Evolutionary conservation across 2,113 vertebrate genomes (phyloP).

Genomic region (Chlorocebus sabaeus): DNA sequence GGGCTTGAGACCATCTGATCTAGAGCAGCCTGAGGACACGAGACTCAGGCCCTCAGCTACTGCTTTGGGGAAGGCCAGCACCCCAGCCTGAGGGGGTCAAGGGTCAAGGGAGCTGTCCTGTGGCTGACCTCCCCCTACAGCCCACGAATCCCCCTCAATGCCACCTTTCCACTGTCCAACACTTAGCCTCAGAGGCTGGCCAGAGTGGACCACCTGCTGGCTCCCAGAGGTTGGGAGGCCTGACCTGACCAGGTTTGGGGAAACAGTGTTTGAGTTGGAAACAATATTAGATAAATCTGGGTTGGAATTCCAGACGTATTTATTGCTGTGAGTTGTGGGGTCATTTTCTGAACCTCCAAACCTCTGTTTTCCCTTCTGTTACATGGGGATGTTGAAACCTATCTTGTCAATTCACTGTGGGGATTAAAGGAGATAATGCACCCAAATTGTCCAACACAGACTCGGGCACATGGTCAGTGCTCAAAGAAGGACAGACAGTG

Average conservation of each 20-base stretch:
- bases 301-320: background rate
- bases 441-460: background rate
- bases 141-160: rapidly evolving
- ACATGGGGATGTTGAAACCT: background rate
- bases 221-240: background rate
- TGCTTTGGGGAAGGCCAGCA: rapidly evolving
- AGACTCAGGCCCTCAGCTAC: background rate
- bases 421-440: background rate
- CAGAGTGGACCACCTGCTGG: no score
- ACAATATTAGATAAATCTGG: background rate
- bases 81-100: background rate
- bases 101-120: background rate
- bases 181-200: background rate
- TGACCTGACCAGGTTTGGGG: background rate
- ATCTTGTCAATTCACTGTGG: background rate
- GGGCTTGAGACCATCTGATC: rapidly evolving
- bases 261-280: background rate
- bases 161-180: background rate
- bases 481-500: background rate
- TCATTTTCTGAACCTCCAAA: background rate
- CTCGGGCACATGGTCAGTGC: rapidly evolving
- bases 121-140: no score
- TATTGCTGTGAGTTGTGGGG: rapidly evolving
- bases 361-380: background rate
- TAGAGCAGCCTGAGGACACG: rapidly evolving